These are phyloP conservation scores for Ginglymostoma cirratum DNA, from an alignment of 2,113 vertebrate species.

Conservation along the genomic window DNA sequence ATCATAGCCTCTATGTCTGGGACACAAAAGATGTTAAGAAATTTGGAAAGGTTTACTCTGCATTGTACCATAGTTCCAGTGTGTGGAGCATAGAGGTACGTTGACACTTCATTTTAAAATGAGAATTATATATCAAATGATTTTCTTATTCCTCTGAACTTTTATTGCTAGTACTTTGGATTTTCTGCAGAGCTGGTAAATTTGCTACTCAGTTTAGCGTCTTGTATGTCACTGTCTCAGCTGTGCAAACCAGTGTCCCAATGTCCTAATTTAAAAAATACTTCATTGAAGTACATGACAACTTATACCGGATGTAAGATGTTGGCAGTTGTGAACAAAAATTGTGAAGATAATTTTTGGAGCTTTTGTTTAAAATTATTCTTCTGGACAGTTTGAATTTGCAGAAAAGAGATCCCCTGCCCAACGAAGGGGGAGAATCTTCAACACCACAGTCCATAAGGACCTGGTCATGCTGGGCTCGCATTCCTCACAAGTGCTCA, in stretches of 20 bases:
- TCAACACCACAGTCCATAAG: too few relatives aligned
- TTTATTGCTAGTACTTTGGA: background rate
- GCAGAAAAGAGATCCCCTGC: background rate
- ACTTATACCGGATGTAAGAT: background rate
- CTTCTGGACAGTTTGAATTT: background rate
- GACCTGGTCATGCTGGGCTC: too few relatives aligned
- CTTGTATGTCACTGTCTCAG: background rate
- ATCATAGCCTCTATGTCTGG: conserved; percentile 84
- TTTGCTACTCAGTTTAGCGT: background rate
- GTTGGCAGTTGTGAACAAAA: background rate
- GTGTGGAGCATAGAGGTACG: conserved; percentile 78
- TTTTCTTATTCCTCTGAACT: background rate
- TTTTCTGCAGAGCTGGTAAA: background rate
- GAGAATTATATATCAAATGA: background rate
- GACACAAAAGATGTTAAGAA: conserved; percentile 60
- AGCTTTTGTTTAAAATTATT: background rate
- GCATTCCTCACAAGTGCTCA: too few relatives aligned
- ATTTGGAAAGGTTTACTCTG: conserved; percentile 63
- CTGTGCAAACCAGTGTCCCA: background rate
- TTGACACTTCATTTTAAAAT: background rate
- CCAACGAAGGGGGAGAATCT: background rate
- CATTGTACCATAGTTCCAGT: conserved; percentile 77
- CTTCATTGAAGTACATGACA: background rate
- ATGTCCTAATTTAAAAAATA: background rate
- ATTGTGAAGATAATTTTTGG: background rate